These are phyloP conservation scores for Agrotis exclamationis DNA, from an alignment of 2,888 invertebrate species.

Conservation along the genomic window DNA sequence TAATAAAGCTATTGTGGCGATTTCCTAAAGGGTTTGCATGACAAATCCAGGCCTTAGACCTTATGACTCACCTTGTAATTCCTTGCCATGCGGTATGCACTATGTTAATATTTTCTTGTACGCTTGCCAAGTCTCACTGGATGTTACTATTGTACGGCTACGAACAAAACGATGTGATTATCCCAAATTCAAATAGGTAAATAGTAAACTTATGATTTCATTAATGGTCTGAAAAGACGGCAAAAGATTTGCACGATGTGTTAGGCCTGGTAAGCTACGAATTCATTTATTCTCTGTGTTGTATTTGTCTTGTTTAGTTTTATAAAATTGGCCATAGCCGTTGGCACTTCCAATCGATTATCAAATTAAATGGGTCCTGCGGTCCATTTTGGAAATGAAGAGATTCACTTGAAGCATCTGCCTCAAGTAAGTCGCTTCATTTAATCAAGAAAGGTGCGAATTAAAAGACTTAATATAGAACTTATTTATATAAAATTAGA, in stretches of 20 bases:
- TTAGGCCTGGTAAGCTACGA: not conserved
- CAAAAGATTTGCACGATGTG: not conserved
- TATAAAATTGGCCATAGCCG: not conserved
- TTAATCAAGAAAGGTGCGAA: not conserved
- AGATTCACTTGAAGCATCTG: too few species aligned
- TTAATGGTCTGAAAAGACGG: not conserved
- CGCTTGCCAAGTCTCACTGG: slow-evolving; percentile 65
- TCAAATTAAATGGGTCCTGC: not conserved
- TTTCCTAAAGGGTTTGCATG: slow-evolving; percentile 20
- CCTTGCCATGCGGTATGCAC: slow-evolving; percentile 64
- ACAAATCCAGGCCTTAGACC: slow-evolving; percentile 41
- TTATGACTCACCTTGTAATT: slow-evolving; percentile 56
- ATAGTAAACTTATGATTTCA: slow-evolving; percentile 16
- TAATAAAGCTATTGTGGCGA: not conserved
- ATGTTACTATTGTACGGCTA: slow-evolving; percentile 59
- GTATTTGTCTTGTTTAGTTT: not conserved
- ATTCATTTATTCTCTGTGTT: not conserved
- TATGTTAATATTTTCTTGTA: slow-evolving; percentile 71
- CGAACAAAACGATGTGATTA: slow-evolving; percentile 52
- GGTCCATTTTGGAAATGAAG: not conserved
- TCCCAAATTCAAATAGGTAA: slow-evolving; percentile 36
- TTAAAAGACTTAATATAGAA: slow-evolving; percentile 1
- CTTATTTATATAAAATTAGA: not conserved
- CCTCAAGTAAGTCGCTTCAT: not conserved
- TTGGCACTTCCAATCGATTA: not conserved